These are phyloP conservation scores for Ochropacha duplaris DNA, from an alignment of 2,888 invertebrate species.

Conservation along the genomic window DNA sequence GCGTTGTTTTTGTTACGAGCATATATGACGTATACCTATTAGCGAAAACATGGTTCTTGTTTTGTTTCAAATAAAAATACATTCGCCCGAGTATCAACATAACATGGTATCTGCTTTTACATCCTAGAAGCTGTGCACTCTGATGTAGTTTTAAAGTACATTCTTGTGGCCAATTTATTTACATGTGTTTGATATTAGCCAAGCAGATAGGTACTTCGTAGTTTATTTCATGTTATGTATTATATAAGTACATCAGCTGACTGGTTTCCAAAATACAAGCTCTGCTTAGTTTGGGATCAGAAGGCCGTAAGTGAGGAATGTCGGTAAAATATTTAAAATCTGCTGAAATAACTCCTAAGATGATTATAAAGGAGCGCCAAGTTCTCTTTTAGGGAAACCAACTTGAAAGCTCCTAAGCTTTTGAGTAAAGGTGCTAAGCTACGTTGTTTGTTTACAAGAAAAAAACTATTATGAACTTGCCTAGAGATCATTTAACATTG, in stretches of 20 bases:
- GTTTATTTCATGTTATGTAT: too few species aligned
- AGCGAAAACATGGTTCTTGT: neutral
- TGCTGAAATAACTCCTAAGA: conserved; percentile 69
- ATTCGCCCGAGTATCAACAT: too few species aligned
- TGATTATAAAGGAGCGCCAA: conserved; percentile 57
- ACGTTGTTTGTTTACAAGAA: conserved; percentile 4
- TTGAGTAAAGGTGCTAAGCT: conserved; percentile 29
- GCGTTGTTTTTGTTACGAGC: conserved; percentile 42
- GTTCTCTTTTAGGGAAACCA: conserved; percentile 69
- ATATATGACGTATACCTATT: conserved; percentile 20
- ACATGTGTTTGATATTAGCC: too few species aligned
- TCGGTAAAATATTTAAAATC: conserved; percentile 37
- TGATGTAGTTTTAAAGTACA: too few species aligned
- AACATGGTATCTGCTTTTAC: too few species aligned
- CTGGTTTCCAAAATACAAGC: too few species aligned
- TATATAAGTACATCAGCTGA: too few species aligned
- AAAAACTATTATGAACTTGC: neutral
- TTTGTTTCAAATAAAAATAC: neutral
- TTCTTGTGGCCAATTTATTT: too few species aligned
- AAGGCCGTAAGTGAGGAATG: too few species aligned
- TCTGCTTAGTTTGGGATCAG: too few species aligned
- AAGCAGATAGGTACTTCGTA: too few species aligned
- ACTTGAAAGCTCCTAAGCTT: conserved; percentile 37
- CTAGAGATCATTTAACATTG: neutral
- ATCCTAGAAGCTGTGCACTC: too few species aligned